A percentile compares a stretch with the other conserved stretches of the same genome.
Conservation (phyloP, 2,888 invertebrate species). For the Ornithoptera priamus region DNA sequence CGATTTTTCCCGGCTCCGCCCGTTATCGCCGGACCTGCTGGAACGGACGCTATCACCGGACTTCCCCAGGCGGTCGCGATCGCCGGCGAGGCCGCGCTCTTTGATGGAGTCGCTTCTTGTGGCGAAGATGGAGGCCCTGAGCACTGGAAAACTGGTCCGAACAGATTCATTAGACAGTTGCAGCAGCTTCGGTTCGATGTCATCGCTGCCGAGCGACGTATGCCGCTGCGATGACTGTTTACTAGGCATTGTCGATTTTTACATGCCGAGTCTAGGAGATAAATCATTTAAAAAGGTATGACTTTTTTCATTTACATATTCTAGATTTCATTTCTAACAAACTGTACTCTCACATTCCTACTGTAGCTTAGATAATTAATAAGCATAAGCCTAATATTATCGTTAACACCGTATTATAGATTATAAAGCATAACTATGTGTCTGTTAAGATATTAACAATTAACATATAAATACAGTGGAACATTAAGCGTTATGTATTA, state of each 20-base stretch:
- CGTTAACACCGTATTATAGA: too few relatives aligned
- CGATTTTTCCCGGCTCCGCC: constrained; percentile 57
- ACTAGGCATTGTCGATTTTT: constrained; percentile 89
- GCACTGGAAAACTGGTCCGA: constrained; percentile 81
- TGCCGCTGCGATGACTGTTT: constrained; percentile 92
- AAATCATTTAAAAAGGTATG: constrained; percentile 82
- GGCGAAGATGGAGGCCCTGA: constrained; percentile 89
- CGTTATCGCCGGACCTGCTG: constrained; percentile 66
- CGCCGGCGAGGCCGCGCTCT: constrained; percentile 84
- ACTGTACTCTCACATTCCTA: too few relatives aligned
- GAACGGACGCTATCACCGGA: constrained; percentile 71
- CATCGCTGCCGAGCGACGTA: constrained; percentile 85
- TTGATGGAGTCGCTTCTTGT: constrained; percentile 90
- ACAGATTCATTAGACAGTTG: constrained; percentile 89
- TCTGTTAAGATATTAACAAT: too few relatives aligned
- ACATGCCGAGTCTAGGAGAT: constrained; percentile 78
- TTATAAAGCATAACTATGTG: too few relatives aligned
- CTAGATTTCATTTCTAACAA: neutral
- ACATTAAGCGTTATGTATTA: too few relatives aligned
- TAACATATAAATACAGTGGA: too few relatives aligned
- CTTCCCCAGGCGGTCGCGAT: constrained; percentile 64
- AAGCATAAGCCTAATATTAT: too few relatives aligned
- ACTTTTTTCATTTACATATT: neutral
- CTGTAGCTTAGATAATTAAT: too few relatives aligned
- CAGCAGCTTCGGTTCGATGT: constrained; percentile 85